Percentiles rank a stretch among this genome's conserved stretches.
Conservation (phyloP, 2,888 invertebrate species). For the Lumbricus terrestris region DNA sequence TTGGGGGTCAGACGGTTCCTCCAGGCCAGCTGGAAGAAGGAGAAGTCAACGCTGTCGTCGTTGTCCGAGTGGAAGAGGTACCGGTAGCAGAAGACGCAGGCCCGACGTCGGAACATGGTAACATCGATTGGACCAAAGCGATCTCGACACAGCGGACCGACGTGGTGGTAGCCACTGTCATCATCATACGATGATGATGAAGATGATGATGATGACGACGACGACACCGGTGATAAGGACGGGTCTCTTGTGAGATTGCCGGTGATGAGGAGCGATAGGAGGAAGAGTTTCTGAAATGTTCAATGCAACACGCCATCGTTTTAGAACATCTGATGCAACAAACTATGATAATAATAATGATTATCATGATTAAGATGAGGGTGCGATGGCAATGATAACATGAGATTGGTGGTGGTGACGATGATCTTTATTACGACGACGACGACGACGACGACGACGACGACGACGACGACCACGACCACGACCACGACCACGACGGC, state of each 20-base stretch:
- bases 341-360: constrained; percentile 29
- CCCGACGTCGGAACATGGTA: constrained; percentile 16
- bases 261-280: background rate
- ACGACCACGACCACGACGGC: background rate
- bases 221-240: background rate
- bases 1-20: background rate
- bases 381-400: constrained; percentile 31
- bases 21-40: background rate
- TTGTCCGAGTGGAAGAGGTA: constrained; percentile 22
- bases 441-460: constrained; percentile 28
- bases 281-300: background rate
- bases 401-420: constrained; percentile 28
- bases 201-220: background rate
- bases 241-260: background rate
- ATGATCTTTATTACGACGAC: constrained; percentile 28
- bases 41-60: no score
- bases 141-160: constrained; percentile 20
- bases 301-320: background rate
- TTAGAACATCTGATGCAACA: background rate
- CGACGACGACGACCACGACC: constrained; percentile 30
- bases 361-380: constrained; percentile 32
- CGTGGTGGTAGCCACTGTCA: background rate
- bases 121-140: constrained; percentile 18
- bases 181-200: no score
- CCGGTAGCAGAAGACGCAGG: constrained; percentile 27